Conservation (phyloP, 2,113 vertebrate species). For the Cyanoliseus patagonus region DNA sequence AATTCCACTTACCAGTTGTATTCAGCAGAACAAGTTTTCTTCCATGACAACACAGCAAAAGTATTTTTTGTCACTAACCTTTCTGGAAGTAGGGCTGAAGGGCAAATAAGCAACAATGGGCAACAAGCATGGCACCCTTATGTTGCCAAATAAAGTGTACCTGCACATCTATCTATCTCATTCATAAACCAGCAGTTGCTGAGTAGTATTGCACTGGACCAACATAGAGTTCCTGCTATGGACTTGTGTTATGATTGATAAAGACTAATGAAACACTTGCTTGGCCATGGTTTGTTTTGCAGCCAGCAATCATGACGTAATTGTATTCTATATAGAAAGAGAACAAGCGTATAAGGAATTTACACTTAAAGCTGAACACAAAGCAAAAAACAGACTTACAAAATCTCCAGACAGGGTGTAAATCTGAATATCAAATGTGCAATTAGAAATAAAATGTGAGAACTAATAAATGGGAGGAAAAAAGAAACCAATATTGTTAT, state of each 20-base stretch:
- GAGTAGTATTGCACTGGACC: neutral
- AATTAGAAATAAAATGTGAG: neutral
- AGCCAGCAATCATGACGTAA: neutral
- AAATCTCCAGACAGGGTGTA: neutral
- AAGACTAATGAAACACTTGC: neutral
- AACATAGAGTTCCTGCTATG: neutral
- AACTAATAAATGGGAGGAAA: neutral
- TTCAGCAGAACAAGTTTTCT: neutral
- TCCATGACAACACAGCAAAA: neutral
- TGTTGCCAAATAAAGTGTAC: neutral
- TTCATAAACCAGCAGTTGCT: neutral
- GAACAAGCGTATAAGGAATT: neutral
- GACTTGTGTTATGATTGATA: neutral
- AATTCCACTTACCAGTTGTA: neutral
- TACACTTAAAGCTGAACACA: neutral
- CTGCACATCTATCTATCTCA: neutral
- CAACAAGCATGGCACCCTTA: neutral
- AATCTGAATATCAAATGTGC: neutral
- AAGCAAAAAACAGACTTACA: neutral
- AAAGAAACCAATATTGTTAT: neutral
- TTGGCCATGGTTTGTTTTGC: neutral
- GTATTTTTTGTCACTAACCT: neutral
- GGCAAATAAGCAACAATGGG: neutral
- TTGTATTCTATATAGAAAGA: neutral
- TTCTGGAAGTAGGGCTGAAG: neutral